phyloP scores from a whole-genome alignment of 2,888 invertebrate species.

The Apocheima hispidaria region DNA sequence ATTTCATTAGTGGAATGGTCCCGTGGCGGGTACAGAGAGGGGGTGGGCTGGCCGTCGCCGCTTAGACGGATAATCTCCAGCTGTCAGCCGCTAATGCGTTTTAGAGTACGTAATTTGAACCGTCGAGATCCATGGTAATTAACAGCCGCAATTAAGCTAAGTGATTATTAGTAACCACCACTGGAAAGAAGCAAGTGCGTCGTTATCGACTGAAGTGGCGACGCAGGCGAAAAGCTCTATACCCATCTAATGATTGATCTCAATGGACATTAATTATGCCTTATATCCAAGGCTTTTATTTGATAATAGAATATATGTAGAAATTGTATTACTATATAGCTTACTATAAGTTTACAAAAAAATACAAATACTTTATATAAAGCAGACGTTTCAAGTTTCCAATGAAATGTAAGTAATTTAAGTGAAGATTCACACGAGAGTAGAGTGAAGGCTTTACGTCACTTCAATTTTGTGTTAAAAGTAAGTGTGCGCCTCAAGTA shows the following conservation, averaged over 20 bases:
- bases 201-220: slow-evolving; percentile 40
- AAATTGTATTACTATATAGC: background rate
- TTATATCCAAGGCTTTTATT: background rate
- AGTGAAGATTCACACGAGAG: slow-evolving; percentile 79
- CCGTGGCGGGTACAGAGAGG: slow-evolving; percentile 64
- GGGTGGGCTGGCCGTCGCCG: slow-evolving; percentile 68
- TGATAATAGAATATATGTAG: background rate
- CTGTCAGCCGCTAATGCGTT: slow-evolving; percentile 86
- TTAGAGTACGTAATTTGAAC: slow-evolving; percentile 87
- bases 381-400: slow-evolving; percentile 70
- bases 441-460: slow-evolving; percentile 82
- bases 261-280: slow-evolving; percentile 6
- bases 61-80: slow-evolving; percentile 85
- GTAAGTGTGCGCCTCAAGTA: slow-evolving; percentile 83
- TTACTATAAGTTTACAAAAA: slow-evolving; percentile 10
- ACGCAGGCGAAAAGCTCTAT: slow-evolving; percentile 30
- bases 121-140: slow-evolving; percentile 84
- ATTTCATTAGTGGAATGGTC: slow-evolving; percentile 81
- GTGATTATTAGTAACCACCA: slow-evolving; percentile 81
- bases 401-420: slow-evolving; percentile 82
- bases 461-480: slow-evolving; percentile 85
- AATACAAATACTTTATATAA: slow-evolving; percentile 42
- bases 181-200: slow-evolving; percentile 64
- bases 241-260: background rate
- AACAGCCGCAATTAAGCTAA: slow-evolving; percentile 84